Percentiles rank a stretch among this genome's conserved stretches.
These are phyloP conservation scores for Stenurella melanura DNA, from an alignment of 2,888 invertebrate genomes.

Conservation along the genomic window DNA sequence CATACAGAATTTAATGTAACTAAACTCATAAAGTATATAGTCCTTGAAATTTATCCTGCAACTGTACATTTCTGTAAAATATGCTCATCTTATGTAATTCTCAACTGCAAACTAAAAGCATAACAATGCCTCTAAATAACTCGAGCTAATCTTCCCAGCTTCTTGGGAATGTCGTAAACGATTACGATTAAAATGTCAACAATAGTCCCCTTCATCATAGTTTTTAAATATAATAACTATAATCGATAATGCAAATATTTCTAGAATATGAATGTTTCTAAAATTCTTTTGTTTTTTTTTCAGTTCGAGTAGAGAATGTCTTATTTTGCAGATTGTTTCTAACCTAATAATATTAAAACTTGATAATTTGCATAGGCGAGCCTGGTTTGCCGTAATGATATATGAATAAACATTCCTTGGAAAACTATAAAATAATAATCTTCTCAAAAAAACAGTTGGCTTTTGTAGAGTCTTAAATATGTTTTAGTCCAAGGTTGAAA, in stretches of 20 bases:
- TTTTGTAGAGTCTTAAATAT: neutral
- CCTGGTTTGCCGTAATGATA: neutral
- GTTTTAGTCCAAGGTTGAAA: neutral
- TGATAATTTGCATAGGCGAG: neutral
- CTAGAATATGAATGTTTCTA: too few relatives aligned
- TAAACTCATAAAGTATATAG: neutral
- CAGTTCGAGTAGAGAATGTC: too few relatives aligned
- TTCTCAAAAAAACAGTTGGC: neutral
- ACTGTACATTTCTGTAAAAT: slow-evolving; percentile 11
- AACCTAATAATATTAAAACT: too few relatives aligned
- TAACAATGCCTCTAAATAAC: slow-evolving; percentile 16
- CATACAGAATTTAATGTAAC: neutral
- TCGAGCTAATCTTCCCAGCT: neutral
- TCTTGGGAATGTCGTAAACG: slow-evolving; percentile 6
- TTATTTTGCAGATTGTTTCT: too few relatives aligned
- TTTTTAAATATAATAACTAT: too few relatives aligned
- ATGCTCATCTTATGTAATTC: neutral
- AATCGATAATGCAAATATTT: too few relatives aligned
- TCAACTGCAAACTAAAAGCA: slow-evolving; percentile 5
- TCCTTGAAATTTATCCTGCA: slow-evolving; percentile 17
- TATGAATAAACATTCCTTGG: neutral
- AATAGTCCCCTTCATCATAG: neutral
- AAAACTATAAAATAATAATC: neutral
- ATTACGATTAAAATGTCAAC: slow-evolving; percentile 15
- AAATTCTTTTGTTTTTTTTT: neutral